These are phyloP conservation scores for Venustaconcha ellipsiformis DNA, from an alignment of 1,140 invertebrate genomes.

Conservation along the genomic window DNA sequence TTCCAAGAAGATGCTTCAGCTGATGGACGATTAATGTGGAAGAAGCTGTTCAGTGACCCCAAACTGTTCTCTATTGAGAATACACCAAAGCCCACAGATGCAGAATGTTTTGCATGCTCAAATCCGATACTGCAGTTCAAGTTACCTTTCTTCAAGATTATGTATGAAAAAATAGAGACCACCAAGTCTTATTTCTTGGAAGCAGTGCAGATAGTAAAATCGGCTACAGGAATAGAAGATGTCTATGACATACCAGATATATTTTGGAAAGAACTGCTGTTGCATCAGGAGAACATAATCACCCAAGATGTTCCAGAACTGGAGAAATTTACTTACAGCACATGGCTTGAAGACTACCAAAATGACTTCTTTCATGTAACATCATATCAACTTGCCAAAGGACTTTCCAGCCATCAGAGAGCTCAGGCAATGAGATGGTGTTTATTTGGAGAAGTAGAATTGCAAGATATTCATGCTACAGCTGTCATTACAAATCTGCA, in stretches of 20 bases:
- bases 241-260: slow-evolving; percentile 8
- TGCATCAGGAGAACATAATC: slow-evolving; percentile 3
- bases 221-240: slow-evolving; percentile 5
- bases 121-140: slow-evolving; percentile 10
- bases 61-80: background rate
- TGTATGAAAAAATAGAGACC: slow-evolving; percentile 16
- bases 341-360: slow-evolving; percentile 7
- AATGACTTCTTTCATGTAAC: slow-evolving; percentile 24
- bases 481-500: slow-evolving; percentile 1
- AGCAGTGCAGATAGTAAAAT: background rate
- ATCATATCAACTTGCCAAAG: slow-evolving; percentile 1
- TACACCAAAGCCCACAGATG: slow-evolving; percentile 8
- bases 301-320: background rate
- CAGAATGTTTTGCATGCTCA: slow-evolving; percentile 19
- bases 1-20: slow-evolving; percentile 7
- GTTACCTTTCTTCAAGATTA: slow-evolving; percentile 11
- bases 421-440: slow-evolving; percentile 9
- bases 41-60: background rate
- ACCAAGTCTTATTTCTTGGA: slow-evolving; percentile 13
- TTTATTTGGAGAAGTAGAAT: background rate
- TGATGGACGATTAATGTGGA: slow-evolving; percentile 4
- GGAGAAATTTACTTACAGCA: background rate
- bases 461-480: background rate
- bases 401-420: background rate
- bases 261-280: slow-evolving; percentile 4